Evolutionary conservation across 2,888 invertebrate genomes (phyloP).

Genomic region (Nebria salina): DNA sequence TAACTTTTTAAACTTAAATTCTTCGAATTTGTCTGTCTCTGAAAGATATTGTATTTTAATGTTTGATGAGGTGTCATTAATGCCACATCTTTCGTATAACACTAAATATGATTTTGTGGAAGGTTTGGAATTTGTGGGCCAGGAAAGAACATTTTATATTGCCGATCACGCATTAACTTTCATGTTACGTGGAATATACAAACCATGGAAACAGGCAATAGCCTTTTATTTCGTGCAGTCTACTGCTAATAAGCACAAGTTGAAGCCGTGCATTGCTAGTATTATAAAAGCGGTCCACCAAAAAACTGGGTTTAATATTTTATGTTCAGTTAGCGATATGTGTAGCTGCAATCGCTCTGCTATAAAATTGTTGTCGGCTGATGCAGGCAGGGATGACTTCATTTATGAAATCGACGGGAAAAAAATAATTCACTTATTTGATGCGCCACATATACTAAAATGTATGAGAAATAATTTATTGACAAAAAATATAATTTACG

Average conservation of each 20-base stretch:
- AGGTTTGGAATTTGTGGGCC: neutral
- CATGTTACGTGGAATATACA: constrained; percentile 23
- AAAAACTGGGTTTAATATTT: constrained; percentile 19
- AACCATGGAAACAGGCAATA: constrained; percentile 32
- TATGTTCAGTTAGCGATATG: constrained; percentile 15
- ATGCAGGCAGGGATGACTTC: constrained; percentile 5
- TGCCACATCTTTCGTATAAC: neutral
- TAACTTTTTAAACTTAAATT: neutral
- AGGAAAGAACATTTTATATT: neutral
- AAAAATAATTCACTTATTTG: constrained; percentile 18
- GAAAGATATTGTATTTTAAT: constrained; percentile 13
- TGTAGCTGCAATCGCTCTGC: constrained; percentile 23
- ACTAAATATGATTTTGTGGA: neutral
- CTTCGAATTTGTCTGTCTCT: neutral
- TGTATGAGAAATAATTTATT: constrained; percentile 23
- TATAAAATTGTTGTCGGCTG: neutral
- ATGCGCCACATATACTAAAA: constrained; percentile 14
- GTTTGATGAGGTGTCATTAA: constrained; percentile 3
- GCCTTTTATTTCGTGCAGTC: constrained; percentile 25
- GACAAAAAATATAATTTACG: constrained; percentile 22
- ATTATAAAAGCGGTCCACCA: constrained; percentile 17
- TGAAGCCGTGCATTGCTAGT: constrained; percentile 20
- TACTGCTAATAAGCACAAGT: constrained; percentile 9
- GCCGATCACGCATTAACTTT: constrained; percentile 31
- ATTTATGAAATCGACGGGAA: constrained; percentile 2